Conservation (phyloP, 2,797 vertebrate genomes). For the Ataeniobius toweri region DNA sequence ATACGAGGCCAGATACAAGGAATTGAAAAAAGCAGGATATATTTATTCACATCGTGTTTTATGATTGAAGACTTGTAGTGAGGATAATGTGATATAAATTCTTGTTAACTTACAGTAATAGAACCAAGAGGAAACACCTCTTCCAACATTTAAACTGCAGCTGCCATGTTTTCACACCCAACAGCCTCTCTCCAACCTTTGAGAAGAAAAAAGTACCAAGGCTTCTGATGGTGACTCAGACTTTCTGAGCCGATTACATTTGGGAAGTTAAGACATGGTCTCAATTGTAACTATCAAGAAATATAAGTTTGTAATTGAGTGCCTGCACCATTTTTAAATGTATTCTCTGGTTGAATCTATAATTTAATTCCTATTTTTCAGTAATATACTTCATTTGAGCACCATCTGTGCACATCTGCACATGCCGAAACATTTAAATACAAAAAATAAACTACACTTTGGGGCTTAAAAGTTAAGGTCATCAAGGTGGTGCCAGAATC, state of each 20-base stretch:
- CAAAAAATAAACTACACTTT: too few relatives aligned
- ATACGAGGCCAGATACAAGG: constrained; percentile 9
- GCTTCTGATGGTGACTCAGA: constrained; percentile 25
- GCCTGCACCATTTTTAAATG: neutral
- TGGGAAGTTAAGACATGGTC: neutral
- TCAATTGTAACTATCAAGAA: neutral
- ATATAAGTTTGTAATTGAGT: neutral
- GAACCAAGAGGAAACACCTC: constrained; percentile 11
- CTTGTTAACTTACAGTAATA: constrained; percentile 15
- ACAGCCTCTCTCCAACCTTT: constrained; percentile 10
- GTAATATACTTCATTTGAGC: neutral
- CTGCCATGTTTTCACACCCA: constrained; percentile 2
- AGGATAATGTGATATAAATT: constrained; percentile 15
- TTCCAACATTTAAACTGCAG: constrained; percentile 13
- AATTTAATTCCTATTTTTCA: constrained; percentile 11
- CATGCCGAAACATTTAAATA: neutral
- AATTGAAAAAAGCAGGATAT: constrained; percentile 11
- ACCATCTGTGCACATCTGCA: neutral
- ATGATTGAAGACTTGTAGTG: constrained; percentile 54
- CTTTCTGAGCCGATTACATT: neutral
- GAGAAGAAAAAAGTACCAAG: constrained; percentile 9
- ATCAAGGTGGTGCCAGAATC: constrained; percentile 1
- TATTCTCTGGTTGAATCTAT: neutral
- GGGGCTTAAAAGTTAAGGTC: neutral
- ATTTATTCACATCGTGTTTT: constrained; percentile 19